Percentiles rank a stretch among this genome's conserved stretches.
Evolutionary conservation across 2,113 vertebrate genomes (phyloP).

Genomic region (Tupaia tana): DNA sequence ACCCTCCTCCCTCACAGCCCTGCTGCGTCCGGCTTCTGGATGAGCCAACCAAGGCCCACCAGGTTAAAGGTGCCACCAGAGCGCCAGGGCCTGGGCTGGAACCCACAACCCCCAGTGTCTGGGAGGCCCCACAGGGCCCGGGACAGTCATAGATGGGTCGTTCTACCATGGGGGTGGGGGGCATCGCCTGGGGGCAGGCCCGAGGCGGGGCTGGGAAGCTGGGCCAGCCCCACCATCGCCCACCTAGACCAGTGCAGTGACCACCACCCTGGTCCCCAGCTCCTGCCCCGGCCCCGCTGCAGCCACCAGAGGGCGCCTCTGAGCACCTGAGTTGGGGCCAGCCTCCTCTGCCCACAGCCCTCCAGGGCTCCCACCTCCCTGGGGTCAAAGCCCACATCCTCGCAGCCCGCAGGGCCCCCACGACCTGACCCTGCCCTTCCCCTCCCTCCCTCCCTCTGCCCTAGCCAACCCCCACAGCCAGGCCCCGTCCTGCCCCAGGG

Average conservation of each 20-base stretch:
- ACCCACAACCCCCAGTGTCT: too few species aligned
- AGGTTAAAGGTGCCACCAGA: too few species aligned
- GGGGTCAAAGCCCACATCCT: not conserved
- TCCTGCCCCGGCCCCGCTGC: not conserved
- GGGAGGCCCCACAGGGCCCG: too few species aligned
- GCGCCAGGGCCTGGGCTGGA: too few species aligned
- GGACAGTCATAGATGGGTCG: too few species aligned
- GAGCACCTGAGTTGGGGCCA: not conserved
- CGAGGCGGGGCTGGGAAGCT: too few species aligned
- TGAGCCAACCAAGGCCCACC: too few species aligned
- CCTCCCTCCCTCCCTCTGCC: accelerated
- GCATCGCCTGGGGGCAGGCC: not conserved
- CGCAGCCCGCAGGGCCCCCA: too few species aligned
- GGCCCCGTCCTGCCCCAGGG: not conserved
- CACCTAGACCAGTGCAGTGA: not conserved
- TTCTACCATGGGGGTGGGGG: not conserved
- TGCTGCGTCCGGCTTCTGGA: too few species aligned
- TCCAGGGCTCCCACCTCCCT: not conserved
- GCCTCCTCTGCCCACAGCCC: not conserved
- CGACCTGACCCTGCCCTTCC: not conserved
- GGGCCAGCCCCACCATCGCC: accelerated
- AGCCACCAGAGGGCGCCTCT: not conserved
- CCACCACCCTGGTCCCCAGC: not conserved
- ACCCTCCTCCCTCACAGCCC: too few species aligned
- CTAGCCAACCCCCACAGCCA: accelerated